A percentile compares a stretch with the other conserved stretches of the same genome.
Evolutionary conservation across 2,113 vertebrate genomes (phyloP).

Genomic region (Myotis yumanensis): DNA sequence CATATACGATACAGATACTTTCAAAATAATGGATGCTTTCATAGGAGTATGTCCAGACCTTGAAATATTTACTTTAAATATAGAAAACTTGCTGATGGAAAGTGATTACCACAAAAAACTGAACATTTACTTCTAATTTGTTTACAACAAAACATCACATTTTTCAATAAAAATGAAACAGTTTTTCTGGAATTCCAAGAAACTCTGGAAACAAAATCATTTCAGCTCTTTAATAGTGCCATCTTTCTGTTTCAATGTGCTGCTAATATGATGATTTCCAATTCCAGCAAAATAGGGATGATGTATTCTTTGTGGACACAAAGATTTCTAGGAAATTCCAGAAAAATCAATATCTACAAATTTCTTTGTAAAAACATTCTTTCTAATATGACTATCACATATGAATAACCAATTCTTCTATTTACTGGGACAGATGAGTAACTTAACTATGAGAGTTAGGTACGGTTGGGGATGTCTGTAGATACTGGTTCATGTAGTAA

Average conservation of each 20-base stretch:
- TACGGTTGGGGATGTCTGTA: not conserved
- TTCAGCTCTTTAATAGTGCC: not conserved
- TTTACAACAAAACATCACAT: constrained; percentile 9
- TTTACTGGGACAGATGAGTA: not conserved
- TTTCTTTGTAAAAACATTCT: not conserved
- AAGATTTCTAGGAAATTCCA: not conserved
- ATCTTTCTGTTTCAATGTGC: constrained; percentile 1
- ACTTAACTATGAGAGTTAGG: not conserved
- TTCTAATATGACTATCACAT: constrained; percentile 16
- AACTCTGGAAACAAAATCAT: not conserved
- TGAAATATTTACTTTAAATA: constrained; percentile 23
- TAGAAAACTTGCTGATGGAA: not conserved
- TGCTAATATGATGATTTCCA: constrained; percentile 32
- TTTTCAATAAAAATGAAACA: not conserved
- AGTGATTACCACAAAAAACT: not conserved
- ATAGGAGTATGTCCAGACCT: not conserved
- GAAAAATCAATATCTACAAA: not conserved
- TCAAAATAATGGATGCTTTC: not conserved
- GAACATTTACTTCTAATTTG: not conserved
- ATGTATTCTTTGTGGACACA: not conserved
- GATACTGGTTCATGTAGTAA: not conserved
- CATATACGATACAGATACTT: not conserved
- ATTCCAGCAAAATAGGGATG: not conserved
- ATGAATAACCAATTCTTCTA: not conserved
- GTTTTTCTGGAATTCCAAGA: not conserved